Evolutionary conservation across 2,797 vertebrate genomes (phyloP).

Genomic region (Halcyon chelicuti): DNA sequence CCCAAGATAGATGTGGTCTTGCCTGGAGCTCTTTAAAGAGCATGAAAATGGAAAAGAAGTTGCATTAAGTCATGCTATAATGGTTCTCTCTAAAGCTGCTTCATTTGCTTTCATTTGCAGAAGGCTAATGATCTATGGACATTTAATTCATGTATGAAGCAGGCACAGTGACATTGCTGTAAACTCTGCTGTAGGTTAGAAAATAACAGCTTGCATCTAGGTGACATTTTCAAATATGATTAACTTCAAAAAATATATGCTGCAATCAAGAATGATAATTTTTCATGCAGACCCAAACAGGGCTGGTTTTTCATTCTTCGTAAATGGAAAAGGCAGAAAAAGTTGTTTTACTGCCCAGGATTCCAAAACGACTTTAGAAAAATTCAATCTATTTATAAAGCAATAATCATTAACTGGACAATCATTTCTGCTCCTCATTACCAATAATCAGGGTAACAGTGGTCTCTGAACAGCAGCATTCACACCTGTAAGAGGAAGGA

Average conservation of each 20-base stretch:
- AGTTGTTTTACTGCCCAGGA: not conserved
- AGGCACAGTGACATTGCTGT: not conserved
- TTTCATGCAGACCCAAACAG: not conserved
- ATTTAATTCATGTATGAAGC: not conserved
- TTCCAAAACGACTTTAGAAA: not conserved
- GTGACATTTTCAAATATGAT: not conserved
- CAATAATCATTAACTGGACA: not conserved
- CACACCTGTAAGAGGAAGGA: not conserved
- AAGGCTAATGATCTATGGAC: not conserved
- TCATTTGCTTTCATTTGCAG: not conserved
- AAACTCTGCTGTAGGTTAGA: not conserved
- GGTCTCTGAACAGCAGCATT: not conserved
- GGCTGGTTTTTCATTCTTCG: not conserved
- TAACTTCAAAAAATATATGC: not conserved
- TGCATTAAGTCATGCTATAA: not conserved
- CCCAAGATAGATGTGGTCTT: rapidly evolving
- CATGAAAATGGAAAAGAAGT: not conserved
- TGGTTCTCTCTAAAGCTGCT: not conserved
- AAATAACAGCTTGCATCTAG: not conserved
- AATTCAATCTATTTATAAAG: not conserved
- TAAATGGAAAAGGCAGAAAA: not conserved
- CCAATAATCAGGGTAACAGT: not conserved
- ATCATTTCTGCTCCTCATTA: not conserved
- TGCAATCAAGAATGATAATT: not conserved
- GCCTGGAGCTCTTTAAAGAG: not conserved